A percentile compares a stretch with the other conserved stretches of the same genome.
phyloP scores from a whole-genome alignment of 2,797 vertebrate species.

The Amniataba percoides region DNA sequence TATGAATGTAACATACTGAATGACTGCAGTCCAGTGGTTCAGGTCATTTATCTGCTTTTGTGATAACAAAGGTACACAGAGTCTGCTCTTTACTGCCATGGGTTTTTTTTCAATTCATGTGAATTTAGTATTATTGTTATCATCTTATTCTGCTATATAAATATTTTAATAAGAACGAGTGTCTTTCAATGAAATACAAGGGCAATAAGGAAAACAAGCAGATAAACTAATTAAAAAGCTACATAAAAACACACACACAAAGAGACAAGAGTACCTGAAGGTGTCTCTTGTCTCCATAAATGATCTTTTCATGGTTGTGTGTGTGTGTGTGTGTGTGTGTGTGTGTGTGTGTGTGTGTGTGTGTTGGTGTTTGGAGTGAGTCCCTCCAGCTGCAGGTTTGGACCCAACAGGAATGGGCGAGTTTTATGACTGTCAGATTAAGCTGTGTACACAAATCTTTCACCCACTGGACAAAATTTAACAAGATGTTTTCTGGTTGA shows the following conservation, averaged over 20 bases:
- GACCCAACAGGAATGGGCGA: conserved; percentile 8
- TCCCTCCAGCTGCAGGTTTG: conserved; percentile 21
- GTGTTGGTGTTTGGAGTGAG: not conserved
- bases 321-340: not conserved
- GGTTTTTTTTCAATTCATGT: not conserved
- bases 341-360: not conserved
- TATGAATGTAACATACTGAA: not conserved
- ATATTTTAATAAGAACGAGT: too few species aligned
- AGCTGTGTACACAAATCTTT: conserved; percentile 30
- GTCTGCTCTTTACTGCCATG: not conserved
- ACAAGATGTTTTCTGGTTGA: conserved; percentile 7
- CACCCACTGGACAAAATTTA: conserved; percentile 31
- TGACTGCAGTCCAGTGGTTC: not conserved
- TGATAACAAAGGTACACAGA: not conserved
- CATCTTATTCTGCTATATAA: not conserved
- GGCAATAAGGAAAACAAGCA: not conserved
- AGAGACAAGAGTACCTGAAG: not conserved
- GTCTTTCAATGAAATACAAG: not conserved
- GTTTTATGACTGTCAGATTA: conserved; percentile 29
- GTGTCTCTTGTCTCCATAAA: not conserved
- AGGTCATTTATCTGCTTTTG: not conserved
- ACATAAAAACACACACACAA: not conserved
- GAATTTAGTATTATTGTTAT: too few species aligned
- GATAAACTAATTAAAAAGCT: not conserved
- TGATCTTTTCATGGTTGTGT: not conserved